phyloP scores from a whole-genome alignment of 1,140 invertebrate genomes.

The Helicoverpa armigera region DNA sequence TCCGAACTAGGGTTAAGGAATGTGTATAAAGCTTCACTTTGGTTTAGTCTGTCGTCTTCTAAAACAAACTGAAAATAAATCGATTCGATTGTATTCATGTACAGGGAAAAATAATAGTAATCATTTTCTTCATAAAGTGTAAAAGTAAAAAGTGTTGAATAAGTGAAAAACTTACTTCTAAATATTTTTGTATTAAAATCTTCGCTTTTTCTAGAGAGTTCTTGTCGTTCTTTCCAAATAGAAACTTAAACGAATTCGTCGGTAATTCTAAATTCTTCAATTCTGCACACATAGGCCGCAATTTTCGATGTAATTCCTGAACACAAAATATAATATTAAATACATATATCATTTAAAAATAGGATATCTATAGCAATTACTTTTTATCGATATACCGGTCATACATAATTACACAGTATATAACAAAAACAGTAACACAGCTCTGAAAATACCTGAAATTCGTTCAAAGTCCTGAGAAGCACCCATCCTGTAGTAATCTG shows the following conservation, averaged over 20 bases:
- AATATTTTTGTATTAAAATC: slow-evolving; percentile 93
- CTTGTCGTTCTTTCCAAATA: slow-evolving; percentile 93
- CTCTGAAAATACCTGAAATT: slow-evolving; percentile 89
- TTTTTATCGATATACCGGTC: too few relatives aligned
- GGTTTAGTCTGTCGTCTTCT: slow-evolving; percentile 94
- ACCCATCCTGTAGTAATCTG: slow-evolving; percentile 94
- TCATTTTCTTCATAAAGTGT: not conserved
- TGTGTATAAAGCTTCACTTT: slow-evolving; percentile 95
- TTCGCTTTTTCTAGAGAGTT: slow-evolving; percentile 94
- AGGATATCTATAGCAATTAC: too few relatives aligned
- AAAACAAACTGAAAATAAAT: slow-evolving; percentile 90
- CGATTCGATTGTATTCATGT: not conserved
- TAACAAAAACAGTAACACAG: not conserved
- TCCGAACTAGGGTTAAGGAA: slow-evolving; percentile 96
- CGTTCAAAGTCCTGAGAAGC: slow-evolving; percentile 92
- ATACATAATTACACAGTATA: not conserved
- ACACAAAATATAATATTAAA: slow-evolving; percentile 62
- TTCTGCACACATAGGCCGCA: slow-evolving; percentile 93
- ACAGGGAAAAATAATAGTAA: too few relatives aligned
- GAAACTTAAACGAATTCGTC: slow-evolving; percentile 92
- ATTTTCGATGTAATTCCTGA: slow-evolving; percentile 93
- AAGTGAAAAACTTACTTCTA: slow-evolving; percentile 89
- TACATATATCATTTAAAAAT: not conserved
- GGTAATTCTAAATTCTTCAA: slow-evolving; percentile 94
- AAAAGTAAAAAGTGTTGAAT: not conserved